A percentile compares a stretch with the other conserved stretches of the same genome.
Evolutionary conservation across 2,113 vertebrate species (phyloP).

Genomic region (Hippocampus abdominalis): DNA sequence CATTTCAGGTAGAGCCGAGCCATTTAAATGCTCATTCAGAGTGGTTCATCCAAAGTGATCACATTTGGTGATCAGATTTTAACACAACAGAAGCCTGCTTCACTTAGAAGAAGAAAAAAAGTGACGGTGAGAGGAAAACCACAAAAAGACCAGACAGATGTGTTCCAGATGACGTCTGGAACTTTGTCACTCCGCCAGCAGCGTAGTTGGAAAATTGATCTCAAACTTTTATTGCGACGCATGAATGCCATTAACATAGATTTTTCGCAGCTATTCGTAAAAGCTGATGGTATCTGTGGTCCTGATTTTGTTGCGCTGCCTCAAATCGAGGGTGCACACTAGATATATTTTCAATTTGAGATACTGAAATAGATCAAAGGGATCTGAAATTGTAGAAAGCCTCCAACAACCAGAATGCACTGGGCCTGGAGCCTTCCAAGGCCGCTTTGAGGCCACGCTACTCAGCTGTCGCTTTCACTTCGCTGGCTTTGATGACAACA

Average conservation of each 20-base stretch:
- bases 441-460: not conserved
- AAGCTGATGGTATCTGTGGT: conserved; percentile 14
- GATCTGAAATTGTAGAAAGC: not conserved
- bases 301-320: not conserved
- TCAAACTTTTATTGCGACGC: conserved; percentile 8
- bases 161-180: conserved; percentile 12
- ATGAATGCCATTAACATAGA: conserved; percentile 4
- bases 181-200: conserved; percentile 9
- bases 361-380: not conserved
- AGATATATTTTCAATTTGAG: not conserved
- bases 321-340: not conserved
- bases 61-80: not conserved
- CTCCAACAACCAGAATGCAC: conserved; percentile 8
- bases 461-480: conserved; percentile 14
- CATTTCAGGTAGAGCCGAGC: not conserved
- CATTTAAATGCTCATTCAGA: not conserved
- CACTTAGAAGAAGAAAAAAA: not conserved
- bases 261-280: no score
- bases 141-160: conserved; percentile 6
- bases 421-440: not conserved
- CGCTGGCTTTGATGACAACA: conserved; percentile 7
- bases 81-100: not conserved
- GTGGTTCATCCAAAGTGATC: not conserved
- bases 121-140: not conserved
- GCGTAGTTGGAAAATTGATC: not conserved